Evolutionary conservation across 37 sponge, comb jelly and placozoan species (phyloP).

Genomic region (Mnemiopsis leidyi): DNA sequence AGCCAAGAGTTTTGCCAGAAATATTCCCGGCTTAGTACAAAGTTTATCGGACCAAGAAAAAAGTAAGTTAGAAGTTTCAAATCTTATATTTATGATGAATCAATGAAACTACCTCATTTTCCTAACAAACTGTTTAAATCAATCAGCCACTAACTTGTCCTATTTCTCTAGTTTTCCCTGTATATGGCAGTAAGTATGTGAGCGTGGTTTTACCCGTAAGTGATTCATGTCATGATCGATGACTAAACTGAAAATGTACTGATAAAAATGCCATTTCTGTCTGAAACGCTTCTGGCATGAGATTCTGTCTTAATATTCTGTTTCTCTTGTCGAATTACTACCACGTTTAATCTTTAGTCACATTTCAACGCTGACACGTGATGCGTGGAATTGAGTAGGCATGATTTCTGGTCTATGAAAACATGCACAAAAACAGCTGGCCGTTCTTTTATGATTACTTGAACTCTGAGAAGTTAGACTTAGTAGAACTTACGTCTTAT

Average conservation of each 20-base stretch:
- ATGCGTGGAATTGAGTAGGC: neutral
- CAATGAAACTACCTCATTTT: neutral
- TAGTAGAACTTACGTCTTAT: too few species aligned
- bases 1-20: constrained; percentile 38
- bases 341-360: neutral
- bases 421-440: too few species aligned
- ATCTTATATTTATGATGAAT: neutral
- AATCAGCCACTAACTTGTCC: neutral
- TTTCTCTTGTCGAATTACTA: neutral
- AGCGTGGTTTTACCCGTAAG: neutral
- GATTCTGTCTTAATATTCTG: neutral
- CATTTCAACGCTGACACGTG: too few species aligned
- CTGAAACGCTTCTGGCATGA: neutral
- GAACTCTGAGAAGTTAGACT: too few species aligned
- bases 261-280: neutral
- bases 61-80: neutral
- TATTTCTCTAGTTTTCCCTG: neutral
- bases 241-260: neutral
- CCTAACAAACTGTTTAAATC: neutral
- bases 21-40: constrained; percentile 28
- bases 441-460: too few species aligned
- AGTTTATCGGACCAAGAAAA: constrained; percentile 51
- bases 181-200: neutral
- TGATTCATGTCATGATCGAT: neutral
- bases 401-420: neutral